phyloP scores from a whole-genome alignment of 1,140 invertebrate genomes.

The Zaprionus gabonicus region DNA sequence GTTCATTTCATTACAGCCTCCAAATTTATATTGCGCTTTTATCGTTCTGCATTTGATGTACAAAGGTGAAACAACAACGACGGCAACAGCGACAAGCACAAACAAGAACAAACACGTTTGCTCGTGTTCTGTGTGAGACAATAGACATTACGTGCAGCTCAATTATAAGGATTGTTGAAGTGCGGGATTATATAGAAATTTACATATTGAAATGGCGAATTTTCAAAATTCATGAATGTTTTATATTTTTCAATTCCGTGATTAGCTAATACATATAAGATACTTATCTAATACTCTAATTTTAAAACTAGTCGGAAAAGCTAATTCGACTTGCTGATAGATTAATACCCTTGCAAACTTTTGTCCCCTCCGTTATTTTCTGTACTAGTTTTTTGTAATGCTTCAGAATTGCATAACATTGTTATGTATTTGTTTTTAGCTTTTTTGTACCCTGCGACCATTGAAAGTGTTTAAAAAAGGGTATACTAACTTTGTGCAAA shows the following conservation, averaged over 20 bases:
- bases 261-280: not conserved
- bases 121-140: conserved; percentile 27
- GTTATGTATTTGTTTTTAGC: too few relatives aligned
- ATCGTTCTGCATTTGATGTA: conserved; percentile 55
- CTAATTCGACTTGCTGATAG: too few relatives aligned
- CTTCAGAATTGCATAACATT: too few relatives aligned
- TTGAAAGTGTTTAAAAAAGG: too few relatives aligned
- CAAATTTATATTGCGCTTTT: conserved; percentile 64
- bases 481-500: too few relatives aligned
- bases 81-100: conserved; percentile 7
- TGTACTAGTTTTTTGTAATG: too few relatives aligned
- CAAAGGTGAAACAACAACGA: conserved; percentile 67
- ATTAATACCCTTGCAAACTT: too few relatives aligned
- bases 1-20: conserved; percentile 66
- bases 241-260: not conserved
- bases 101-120: conserved; percentile 35
- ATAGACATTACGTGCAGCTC: conserved; percentile 15
- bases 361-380: too few relatives aligned
- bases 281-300: not conserved
- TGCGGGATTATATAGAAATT: not conserved
- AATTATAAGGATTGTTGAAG: not conserved
- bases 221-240: not conserved
- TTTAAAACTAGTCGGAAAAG: too few relatives aligned
- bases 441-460: too few relatives aligned
- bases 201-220: not conserved